phyloP scores from a whole-genome alignment of 1,140 invertebrate genomes.

The Eubasilissa regina region DNA sequence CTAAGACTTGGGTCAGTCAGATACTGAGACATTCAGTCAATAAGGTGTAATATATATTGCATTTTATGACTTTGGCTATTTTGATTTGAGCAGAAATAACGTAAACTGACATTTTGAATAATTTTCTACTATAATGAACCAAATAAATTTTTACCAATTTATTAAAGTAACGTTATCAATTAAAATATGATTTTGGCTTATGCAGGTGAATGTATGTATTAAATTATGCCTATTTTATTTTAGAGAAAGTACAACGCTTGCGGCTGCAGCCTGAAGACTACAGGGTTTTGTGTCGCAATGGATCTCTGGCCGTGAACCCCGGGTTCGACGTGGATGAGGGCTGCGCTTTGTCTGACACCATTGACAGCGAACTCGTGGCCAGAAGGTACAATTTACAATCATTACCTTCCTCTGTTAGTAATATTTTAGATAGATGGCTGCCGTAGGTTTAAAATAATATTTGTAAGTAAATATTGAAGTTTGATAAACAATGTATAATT shows the following conservation, averaged over 20 bases:
- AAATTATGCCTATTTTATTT: conserved; percentile 22
- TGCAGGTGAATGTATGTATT: not conserved
- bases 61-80: not conserved
- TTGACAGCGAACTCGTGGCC: conserved; percentile 74
- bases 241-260: conserved; percentile 62
- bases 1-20: not conserved
- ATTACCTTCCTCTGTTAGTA: not conserved
- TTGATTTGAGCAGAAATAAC: no score
- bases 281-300: conserved; percentile 74
- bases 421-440: not conserved
- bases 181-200: no score
- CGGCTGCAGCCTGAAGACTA: conserved; percentile 64
- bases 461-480: not conserved
- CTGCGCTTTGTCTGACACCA: conserved; percentile 74
- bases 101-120: no score
- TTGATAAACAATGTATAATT: not conserved
- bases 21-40: not conserved
- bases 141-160: no score
- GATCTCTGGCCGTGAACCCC: conserved; percentile 68
- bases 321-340: conserved; percentile 72
- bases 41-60: not conserved
- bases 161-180: no score
- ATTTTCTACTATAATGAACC: no score
- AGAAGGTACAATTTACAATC: conserved; percentile 61
- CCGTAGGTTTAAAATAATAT: not conserved